These are phyloP conservation scores for Peromyscus attwateri DNA, from an alignment of 2,797 vertebrate genomes.

Conservation along the genomic window DNA sequence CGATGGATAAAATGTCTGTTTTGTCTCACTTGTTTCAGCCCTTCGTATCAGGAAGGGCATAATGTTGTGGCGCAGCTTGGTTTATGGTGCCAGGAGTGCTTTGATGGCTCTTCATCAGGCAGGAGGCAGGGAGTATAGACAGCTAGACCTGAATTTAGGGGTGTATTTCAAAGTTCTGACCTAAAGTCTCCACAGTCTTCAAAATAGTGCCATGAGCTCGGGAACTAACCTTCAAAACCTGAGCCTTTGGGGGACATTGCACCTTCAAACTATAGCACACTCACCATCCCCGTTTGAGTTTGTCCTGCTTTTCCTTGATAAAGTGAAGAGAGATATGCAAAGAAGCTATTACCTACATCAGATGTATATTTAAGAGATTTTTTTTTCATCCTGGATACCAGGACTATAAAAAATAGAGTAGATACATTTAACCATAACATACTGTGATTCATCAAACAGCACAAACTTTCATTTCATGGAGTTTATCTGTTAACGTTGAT, in stretches of 20 bases:
- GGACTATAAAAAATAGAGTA: constrained; percentile 87
- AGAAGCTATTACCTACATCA: constrained; percentile 89
- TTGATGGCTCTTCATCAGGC: background rate
- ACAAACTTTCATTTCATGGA: constrained; percentile 89
- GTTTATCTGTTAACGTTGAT: constrained; percentile 85
- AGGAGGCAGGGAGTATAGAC: background rate
- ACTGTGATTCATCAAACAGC: constrained; percentile 89
- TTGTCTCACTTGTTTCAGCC: background rate
- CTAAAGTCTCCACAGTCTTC: background rate
- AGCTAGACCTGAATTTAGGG: background rate
- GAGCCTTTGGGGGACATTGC: background rate
- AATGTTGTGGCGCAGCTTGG: too few relatives aligned
- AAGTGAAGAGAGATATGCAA: constrained; percentile 87
- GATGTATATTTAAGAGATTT: constrained; percentile 90
- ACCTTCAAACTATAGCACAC: background rate
- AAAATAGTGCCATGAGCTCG: background rate
- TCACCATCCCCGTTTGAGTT: background rate
- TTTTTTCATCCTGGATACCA: constrained; percentile 88
- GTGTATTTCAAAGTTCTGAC: background rate
- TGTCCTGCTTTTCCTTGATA: background rate
- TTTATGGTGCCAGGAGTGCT: background rate
- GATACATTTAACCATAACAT: constrained; percentile 89
- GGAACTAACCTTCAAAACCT: too few relatives aligned
- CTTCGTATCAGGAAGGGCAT: background rate
- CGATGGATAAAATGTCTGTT: background rate